Conservation (phyloP, 2,113 vertebrate species). For the Noturus placidus region DNA sequence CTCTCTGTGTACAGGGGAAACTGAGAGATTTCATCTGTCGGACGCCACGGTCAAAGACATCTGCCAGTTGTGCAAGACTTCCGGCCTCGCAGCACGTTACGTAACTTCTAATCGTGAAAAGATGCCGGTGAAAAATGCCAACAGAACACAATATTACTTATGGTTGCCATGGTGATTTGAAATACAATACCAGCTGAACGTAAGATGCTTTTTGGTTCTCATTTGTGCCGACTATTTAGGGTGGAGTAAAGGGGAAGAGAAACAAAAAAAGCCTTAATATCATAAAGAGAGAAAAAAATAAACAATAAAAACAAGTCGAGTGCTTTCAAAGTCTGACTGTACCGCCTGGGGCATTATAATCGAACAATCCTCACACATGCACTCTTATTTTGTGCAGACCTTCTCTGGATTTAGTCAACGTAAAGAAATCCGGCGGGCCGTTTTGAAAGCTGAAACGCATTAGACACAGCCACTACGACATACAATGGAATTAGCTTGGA, state of each 20-base stretch:
- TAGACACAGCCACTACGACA: slow-evolving; percentile 9
- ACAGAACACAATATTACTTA: not conserved
- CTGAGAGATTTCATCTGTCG: not conserved
- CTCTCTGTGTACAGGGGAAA: slow-evolving; percentile 1
- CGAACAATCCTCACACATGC: not conserved
- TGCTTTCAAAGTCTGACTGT: not conserved
- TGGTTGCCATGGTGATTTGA: slow-evolving; percentile 23
- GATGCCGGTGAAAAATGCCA: not conserved
- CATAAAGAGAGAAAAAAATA: not conserved
- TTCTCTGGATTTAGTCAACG: not conserved
- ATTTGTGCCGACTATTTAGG: not conserved
- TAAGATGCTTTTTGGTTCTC: not conserved
- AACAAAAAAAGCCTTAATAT: not conserved
- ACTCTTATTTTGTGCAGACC: not conserved
- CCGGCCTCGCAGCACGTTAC: not conserved
- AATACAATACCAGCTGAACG: slow-evolving; percentile 8
- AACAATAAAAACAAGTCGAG: not conserved
- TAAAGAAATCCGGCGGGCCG: not conserved
- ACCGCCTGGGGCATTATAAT: not conserved
- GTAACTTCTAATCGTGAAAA: slow-evolving; percentile 34
- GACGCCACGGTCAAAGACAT: slow-evolving; percentile 19
- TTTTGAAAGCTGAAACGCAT: slow-evolving; percentile 2
- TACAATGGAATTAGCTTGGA: slow-evolving; percentile 21
- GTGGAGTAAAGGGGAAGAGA: not conserved
- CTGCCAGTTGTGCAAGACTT: slow-evolving; percentile 40